phyloP scores from a whole-genome alignment of 2,888 invertebrate species.

The Agrotis puta region DNA sequence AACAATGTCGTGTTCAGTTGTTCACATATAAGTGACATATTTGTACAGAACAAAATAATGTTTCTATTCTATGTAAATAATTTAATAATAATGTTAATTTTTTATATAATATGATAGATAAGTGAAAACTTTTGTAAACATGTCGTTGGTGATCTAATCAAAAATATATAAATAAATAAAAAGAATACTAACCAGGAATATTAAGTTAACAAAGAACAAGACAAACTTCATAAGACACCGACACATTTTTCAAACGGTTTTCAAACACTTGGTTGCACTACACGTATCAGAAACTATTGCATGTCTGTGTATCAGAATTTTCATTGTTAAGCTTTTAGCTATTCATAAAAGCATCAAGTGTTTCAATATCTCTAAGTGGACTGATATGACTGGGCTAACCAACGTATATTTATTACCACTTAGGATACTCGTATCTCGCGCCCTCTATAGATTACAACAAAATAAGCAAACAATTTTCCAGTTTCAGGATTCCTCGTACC shows the following conservation, averaged over 20 bases:
- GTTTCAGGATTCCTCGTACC: not conserved
- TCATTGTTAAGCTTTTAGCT: slow-evolving; percentile 27
- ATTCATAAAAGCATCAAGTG: slow-evolving; percentile 30
- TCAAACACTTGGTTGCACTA: slow-evolving; percentile 1
- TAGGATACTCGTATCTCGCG: slow-evolving; percentile 11
- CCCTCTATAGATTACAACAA: slow-evolving; percentile 15
- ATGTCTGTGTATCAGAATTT: slow-evolving; percentile 5
- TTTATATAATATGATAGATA: no score
- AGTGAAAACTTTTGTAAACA: no score
- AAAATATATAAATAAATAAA: not conserved
- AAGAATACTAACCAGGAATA: slow-evolving; percentile 33
- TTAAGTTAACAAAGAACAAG: slow-evolving; percentile 32
- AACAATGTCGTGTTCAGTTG: no score
- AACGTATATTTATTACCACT: slow-evolving; percentile 13
- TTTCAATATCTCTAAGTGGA: slow-evolving; percentile 34
- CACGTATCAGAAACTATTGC: not conserved
- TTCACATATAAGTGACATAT: no score
- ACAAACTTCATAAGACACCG: slow-evolving; percentile 33
- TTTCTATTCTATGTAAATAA: no score
- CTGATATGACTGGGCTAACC: slow-evolving; percentile 30
- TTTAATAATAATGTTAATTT: no score
- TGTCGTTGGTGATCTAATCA: no score
- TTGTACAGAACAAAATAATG: no score
- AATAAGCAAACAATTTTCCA: slow-evolving; percentile 1
- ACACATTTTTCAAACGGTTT: slow-evolving; percentile 36